These are phyloP conservation scores for Acipenser oxyrinchus DNA, from an alignment of 2,797 vertebrate genomes.

Conservation along the genomic window DNA sequence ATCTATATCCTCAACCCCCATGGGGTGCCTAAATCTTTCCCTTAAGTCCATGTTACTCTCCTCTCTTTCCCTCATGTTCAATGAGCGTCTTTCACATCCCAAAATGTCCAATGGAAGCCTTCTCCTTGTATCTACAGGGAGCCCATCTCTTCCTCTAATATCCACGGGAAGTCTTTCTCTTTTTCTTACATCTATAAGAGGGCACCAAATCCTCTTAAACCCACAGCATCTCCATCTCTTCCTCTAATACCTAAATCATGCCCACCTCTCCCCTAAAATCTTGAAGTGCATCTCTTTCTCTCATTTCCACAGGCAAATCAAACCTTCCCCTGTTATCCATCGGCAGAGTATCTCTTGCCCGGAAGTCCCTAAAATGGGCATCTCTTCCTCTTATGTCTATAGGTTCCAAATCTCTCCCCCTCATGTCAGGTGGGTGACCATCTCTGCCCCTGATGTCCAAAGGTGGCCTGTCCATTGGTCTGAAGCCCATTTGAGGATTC, in stretches of 20 bases:
- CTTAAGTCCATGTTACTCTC: constrained; percentile 66
- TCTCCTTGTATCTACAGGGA: constrained; percentile 53
- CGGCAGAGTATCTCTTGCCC: constrained; percentile 47
- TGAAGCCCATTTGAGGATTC: constrained; percentile 67
- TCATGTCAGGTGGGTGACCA: constrained; percentile 73
- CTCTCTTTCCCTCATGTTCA: constrained; percentile 14
- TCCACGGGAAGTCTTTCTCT: constrained; percentile 63
- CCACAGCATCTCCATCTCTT: constrained; percentile 67
- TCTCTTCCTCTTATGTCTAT: constrained; percentile 75
- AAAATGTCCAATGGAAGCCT: constrained; percentile 49
- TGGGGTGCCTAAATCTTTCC: constrained; percentile 53
- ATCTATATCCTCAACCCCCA: constrained; percentile 40
- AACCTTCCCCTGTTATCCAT: constrained; percentile 66
- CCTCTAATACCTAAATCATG: constrained; percentile 66
- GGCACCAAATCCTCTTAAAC: constrained; percentile 62
- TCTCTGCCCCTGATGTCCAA: constrained; percentile 79
- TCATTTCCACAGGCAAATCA: constrained; percentile 39
- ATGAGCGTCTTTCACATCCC: constrained; percentile 33
- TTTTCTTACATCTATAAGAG: constrained; percentile 74
- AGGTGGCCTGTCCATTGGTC: constrained; percentile 67
- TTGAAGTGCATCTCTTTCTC: constrained; percentile 57
- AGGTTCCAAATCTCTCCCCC: constrained; percentile 70
- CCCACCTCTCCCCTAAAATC: constrained; percentile 68
- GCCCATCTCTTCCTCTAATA: constrained; percentile 59
- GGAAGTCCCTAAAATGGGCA: constrained; percentile 54